phyloP scores from a whole-genome alignment of 2,888 invertebrate species.

The Lasiommata megera region DNA sequence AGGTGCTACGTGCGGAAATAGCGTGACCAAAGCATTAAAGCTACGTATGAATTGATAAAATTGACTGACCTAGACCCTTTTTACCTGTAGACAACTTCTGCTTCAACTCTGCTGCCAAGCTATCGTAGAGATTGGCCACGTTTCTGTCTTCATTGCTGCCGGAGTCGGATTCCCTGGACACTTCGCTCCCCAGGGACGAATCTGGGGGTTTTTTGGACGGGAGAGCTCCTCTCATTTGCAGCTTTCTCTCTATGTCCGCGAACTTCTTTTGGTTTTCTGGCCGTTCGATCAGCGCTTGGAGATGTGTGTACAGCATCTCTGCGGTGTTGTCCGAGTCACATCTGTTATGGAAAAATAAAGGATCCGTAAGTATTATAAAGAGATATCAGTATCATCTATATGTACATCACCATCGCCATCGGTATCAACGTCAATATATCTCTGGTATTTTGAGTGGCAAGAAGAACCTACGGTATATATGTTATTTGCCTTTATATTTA shows the following conservation, averaged over 20 bases:
- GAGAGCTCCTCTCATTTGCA: conserved; percentile 79
- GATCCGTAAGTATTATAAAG: too few relatives aligned
- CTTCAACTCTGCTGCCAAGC: conserved; percentile 94
- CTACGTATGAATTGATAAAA: conserved; percentile 45
- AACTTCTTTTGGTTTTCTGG: conserved; percentile 94
- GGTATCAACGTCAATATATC: too few relatives aligned
- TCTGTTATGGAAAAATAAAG: conserved; percentile 43
- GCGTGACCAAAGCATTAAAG: conserved; percentile 38
- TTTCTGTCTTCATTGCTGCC: conserved; percentile 86
- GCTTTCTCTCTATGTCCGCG: conserved; percentile 86
- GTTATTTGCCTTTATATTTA: too few relatives aligned
- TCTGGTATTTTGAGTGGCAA: too few relatives aligned
- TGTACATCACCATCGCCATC: too few relatives aligned
- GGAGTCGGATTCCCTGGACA: conserved; percentile 86
- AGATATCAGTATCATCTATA: too few relatives aligned
- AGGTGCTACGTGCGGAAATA: conserved; percentile 21
- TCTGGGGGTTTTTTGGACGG: conserved; percentile 85
- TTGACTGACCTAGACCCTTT: conserved; percentile 73
- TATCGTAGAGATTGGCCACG: conserved; percentile 91
- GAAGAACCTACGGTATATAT: too few relatives aligned
- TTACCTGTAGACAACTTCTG: conserved; percentile 81
- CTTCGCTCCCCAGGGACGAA: conserved; percentile 88
- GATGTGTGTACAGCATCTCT: conserved; percentile 90
- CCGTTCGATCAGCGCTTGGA: conserved; percentile 89
- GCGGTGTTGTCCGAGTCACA: conserved; percentile 97